Percentiles rank a stretch among this genome's conserved stretches.
Conservation (phyloP, 2,888 invertebrate species). For the Myathropa florea region DNA sequence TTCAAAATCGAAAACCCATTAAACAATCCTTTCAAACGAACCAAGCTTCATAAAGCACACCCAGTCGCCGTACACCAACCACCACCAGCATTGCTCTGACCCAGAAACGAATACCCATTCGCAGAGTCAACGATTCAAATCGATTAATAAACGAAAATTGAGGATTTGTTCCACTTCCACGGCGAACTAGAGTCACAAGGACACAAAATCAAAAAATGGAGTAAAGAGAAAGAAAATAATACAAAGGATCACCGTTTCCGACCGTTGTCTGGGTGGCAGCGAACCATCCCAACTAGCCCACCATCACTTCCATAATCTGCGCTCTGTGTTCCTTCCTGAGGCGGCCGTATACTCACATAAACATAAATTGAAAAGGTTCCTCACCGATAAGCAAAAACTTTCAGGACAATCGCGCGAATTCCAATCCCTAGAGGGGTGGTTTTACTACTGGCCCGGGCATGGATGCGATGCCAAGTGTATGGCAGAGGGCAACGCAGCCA, state of each 20-base stretch:
- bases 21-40: neutral
- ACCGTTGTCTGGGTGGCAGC: conserved; percentile 8
- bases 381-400: conserved; percentile 66
- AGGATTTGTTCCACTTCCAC: conserved; percentile 47
- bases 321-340: conserved; percentile 57
- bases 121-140: conserved; percentile 25
- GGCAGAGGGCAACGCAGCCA: neutral
- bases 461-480: neutral
- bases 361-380: conserved; percentile 68
- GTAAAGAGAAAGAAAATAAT: neutral
- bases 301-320: conserved; percentile 59
- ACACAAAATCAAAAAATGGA: neutral
- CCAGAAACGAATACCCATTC: conserved; percentile 8
- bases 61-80: neutral
- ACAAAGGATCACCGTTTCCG: neutral
- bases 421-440: conserved; percentile 42
- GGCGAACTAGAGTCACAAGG: neutral
- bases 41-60: conserved; percentile 12
- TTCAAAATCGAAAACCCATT: conserved; percentile 34
- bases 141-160: conserved; percentile 60
- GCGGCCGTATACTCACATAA: conserved; percentile 59
- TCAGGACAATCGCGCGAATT: conserved; percentile 55
- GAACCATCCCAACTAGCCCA: conserved; percentile 33
- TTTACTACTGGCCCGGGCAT: conserved; percentile 9
- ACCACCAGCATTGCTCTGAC: neutral